phyloP scores from a whole-genome alignment of 2,888 invertebrate species.

The Neuroscelio doddi region DNA sequence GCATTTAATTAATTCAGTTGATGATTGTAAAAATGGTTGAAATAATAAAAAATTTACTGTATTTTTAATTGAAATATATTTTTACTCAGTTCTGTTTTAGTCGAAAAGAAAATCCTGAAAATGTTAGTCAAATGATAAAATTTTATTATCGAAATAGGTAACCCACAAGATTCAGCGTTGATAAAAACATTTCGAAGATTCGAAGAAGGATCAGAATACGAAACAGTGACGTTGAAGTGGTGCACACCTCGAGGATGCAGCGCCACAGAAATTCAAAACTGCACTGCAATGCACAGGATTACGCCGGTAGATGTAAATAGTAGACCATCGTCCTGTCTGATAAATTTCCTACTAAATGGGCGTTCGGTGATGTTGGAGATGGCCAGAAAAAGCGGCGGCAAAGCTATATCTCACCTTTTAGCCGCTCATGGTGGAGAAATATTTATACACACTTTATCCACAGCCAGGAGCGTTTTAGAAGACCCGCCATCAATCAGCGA shows the following conservation, averaged over 20 bases:
- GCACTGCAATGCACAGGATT: constrained; percentile 89
- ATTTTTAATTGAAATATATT: too few relatives aligned
- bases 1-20: too few relatives aligned
- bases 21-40: too few relatives aligned
- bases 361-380: constrained; percentile 94
- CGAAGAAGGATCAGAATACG: constrained; percentile 82
- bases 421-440: constrained; percentile 97
- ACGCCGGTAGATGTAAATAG: constrained; percentile 98
- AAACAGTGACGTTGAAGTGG: constrained; percentile 95
- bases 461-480: constrained; percentile 88
- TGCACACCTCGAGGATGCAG: constrained; percentile 94
- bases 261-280: constrained; percentile 85
- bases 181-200: constrained; percentile 77
- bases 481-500: constrained; percentile 97
- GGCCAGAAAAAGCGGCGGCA: constrained; percentile 86
- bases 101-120: not conserved
- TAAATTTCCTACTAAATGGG: constrained; percentile 96
- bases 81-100: not conserved
- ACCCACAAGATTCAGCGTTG: constrained; percentile 77
- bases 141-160: constrained; percentile 58
- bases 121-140: not conserved
- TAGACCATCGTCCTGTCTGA: constrained; percentile 96
- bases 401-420: constrained; percentile 92
- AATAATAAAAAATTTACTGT: too few relatives aligned
- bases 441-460: constrained; percentile 93